Evolutionary conservation across 2,888 invertebrate genomes (phyloP).

Genomic region (Lepidochrysops patricia): DNA sequence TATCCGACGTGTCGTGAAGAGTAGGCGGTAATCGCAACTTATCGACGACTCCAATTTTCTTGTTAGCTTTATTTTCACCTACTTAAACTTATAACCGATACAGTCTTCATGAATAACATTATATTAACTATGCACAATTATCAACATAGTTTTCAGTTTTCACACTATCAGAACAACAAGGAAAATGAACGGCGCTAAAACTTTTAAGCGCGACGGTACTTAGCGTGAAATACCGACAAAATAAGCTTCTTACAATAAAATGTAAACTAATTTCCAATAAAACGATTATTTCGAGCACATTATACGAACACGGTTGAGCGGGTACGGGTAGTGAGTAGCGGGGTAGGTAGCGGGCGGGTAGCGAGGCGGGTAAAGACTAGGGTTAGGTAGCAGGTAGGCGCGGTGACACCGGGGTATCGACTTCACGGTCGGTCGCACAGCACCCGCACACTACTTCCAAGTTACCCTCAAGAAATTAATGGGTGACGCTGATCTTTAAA

Average conservation of each 20-base stretch:
- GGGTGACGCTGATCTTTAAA: background rate
- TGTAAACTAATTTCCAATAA: constrained; percentile 2
- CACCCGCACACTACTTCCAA: constrained; percentile 32
- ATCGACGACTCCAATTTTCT: background rate
- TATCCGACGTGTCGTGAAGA: background rate
- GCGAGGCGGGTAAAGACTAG: constrained; percentile 26
- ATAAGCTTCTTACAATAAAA: background rate
- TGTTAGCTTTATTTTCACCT: background rate
- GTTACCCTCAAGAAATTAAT: constrained; percentile 19
- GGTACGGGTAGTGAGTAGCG: background rate
- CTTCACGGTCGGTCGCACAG: constrained; percentile 41
- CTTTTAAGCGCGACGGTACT: background rate
- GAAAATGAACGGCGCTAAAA: background rate
- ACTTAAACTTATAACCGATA: background rate
- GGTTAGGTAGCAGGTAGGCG: constrained; percentile 13
- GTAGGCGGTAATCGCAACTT: background rate
- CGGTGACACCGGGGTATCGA: constrained; percentile 42
- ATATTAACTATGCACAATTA: background rate
- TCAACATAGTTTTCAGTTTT: background rate
- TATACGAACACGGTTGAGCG: constrained; percentile 1
- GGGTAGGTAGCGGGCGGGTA: constrained; percentile 22
- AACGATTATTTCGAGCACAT: background rate
- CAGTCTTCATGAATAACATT: no score
- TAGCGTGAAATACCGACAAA: background rate
- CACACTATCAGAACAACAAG: background rate